Conservation (phyloP, 2,888 invertebrate species). For the Hydraecia micacea region DNA sequence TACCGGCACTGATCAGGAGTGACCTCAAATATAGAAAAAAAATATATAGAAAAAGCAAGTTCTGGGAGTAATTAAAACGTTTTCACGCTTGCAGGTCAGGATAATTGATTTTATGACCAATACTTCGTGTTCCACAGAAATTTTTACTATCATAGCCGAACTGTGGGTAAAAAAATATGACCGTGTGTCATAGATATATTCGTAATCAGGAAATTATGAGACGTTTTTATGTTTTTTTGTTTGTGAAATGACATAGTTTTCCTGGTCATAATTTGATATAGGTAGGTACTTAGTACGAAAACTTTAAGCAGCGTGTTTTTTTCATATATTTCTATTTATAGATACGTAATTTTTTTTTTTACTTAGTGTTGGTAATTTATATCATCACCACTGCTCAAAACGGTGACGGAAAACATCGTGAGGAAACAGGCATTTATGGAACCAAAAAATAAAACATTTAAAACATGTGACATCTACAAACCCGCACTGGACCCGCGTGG, state of each 20-base stretch:
- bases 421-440: no score
- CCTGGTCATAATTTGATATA: not conserved
- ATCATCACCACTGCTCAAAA: no score
- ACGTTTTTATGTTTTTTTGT: not conserved
- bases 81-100: conserved; percentile 62
- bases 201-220: conserved; percentile 25
- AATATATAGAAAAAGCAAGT: conserved; percentile 47
- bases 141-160: conserved; percentile 51
- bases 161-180: conserved; percentile 33
- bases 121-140: conserved; percentile 59
- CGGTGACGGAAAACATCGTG: no score
- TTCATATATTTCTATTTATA: no score
- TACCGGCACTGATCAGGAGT: conserved; percentile 60
- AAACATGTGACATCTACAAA: not conserved
- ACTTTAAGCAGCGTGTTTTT: not conserved
- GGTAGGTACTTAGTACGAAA: not conserved
- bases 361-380: no score
- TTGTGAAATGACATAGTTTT: not conserved
- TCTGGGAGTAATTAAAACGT: conserved; percentile 63
- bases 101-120: conserved; percentile 68
- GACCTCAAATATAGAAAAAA: conserved; percentile 61
- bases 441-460: not conserved
- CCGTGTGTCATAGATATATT: conserved; percentile 21
- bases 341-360: no score
- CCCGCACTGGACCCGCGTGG: not conserved